A percentile compares a stretch with the other conserved stretches of the same genome.
Conservation (phyloP, 2,113 vertebrate genomes). For the Tyrannus savana region DNA sequence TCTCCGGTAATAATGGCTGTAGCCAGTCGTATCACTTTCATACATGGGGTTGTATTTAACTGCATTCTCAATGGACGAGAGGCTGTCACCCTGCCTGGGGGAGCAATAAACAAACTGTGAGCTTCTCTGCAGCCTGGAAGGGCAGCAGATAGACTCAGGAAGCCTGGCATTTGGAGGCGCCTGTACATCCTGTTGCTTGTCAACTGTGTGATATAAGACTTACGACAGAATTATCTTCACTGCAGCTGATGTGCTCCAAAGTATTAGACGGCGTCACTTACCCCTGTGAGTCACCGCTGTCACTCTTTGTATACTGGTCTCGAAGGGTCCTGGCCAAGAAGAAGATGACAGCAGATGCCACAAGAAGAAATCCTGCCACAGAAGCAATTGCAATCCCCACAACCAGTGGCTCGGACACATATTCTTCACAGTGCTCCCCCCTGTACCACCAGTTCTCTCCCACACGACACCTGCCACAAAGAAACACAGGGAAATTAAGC, state of each 20-base stretch:
- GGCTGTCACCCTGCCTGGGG: slow-evolving; percentile 81
- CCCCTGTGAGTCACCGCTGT: slow-evolving; percentile 80
- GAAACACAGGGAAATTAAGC: neutral
- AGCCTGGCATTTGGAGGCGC: neutral
- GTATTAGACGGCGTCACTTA: slow-evolving; percentile 59
- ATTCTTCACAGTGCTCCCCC: slow-evolving; percentile 93
- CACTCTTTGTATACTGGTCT: slow-evolving; percentile 81
- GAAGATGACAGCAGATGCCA: slow-evolving; percentile 82
- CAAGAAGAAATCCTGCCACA: slow-evolving; percentile 84
- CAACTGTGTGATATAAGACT: neutral
- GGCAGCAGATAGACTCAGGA: neutral
- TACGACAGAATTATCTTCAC: neutral
- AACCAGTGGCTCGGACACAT: slow-evolving; percentile 89
- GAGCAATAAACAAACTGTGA: slow-evolving; percentile 33
- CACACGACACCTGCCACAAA: slow-evolving; percentile 83
- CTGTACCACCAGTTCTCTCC: slow-evolving; percentile 96
- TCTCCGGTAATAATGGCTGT: slow-evolving; percentile 83
- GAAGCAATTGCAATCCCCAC: slow-evolving; percentile 87
- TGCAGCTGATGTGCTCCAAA: neutral
- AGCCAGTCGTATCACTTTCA: slow-evolving; percentile 84
- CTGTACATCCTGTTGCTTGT: neutral
- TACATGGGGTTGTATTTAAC: slow-evolving; percentile 92
- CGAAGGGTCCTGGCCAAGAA: slow-evolving; percentile 84
- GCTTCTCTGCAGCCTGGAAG: neutral
- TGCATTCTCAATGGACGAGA: slow-evolving; percentile 86